phyloP scores from a whole-genome alignment of 2,888 invertebrate species.

The Heliconius ismenius region DNA sequence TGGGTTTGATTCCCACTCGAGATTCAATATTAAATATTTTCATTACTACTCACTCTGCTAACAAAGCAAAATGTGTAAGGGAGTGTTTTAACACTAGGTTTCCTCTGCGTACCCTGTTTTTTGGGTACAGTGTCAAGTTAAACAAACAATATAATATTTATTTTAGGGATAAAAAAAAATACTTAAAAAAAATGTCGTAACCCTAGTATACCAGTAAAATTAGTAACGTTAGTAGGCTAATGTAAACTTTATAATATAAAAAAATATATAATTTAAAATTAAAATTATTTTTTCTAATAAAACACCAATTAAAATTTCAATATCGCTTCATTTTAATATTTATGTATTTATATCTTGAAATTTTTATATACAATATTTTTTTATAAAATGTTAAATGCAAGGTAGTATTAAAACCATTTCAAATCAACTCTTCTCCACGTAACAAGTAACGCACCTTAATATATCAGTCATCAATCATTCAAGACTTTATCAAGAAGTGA shows the following conservation, averaged over 20 bases:
- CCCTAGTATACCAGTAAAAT: too few relatives aligned
- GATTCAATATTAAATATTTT: too few relatives aligned
- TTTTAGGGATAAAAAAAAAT: too few relatives aligned
- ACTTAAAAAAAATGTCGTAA: too few relatives aligned
- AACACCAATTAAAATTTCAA: background rate
- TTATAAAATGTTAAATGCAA: background rate
- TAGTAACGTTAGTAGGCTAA: too few relatives aligned
- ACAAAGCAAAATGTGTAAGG: too few relatives aligned
- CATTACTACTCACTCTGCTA: too few relatives aligned
- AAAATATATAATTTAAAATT: background rate
- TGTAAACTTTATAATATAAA: background rate
- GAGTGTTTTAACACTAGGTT: too few relatives aligned
- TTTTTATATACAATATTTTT: background rate
- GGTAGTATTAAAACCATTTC: background rate
- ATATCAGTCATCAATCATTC: conserved; percentile 37
- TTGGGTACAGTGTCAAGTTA: background rate
- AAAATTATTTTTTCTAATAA: background rate
- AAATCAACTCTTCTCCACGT: background rate
- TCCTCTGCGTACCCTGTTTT: background rate
- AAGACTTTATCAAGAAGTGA: conserved; percentile 38
- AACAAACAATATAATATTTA: background rate
- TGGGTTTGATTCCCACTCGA: too few relatives aligned
- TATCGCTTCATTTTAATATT: background rate
- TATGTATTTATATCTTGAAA: background rate
- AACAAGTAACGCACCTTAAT: conserved; percentile 10